These are phyloP conservation scores for Hucho hucho DNA, from an alignment of 2,113 vertebrate species.

Conservation along the genomic window DNA sequence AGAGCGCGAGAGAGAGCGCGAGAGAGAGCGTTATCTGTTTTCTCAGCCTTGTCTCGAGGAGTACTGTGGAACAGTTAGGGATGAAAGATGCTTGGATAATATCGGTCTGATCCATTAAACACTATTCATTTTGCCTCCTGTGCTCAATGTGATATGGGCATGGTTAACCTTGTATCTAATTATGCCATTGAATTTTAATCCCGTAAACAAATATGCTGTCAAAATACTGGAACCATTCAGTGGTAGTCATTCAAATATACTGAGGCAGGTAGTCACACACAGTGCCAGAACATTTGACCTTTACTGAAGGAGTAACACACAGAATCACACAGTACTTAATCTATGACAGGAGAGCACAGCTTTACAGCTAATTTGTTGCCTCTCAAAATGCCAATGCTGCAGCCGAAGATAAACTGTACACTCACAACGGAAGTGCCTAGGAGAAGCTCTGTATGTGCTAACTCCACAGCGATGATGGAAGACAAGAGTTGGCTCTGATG, in stretches of 20 bases:
- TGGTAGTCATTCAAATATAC: neutral
- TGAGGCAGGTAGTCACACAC: neutral
- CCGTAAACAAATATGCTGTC: slow-evolving; percentile 6
- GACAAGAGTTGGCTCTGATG: neutral
- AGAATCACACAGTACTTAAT: slow-evolving; percentile 27
- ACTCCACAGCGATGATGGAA: neutral
- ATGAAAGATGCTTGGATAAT: too few relatives aligned
- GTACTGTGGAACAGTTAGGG: too few relatives aligned
- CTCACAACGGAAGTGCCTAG: neutral
- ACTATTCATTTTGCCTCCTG: too few relatives aligned
- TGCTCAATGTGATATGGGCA: neutral
- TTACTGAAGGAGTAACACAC: slow-evolving; percentile 6
- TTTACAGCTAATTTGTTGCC: slow-evolving; percentile 28
- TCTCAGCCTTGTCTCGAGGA: too few relatives aligned
- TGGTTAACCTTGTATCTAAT: slow-evolving; percentile 28
- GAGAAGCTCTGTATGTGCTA: neutral
- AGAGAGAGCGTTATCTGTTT: too few relatives aligned
- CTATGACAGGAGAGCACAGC: slow-evolving; percentile 11
- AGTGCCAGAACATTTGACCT: slow-evolving; percentile 11
- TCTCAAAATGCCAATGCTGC: slow-evolving; percentile 27
- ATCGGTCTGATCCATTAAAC: too few relatives aligned
- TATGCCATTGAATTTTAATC: slow-evolving; percentile 26
- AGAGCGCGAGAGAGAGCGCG: too few relatives aligned
- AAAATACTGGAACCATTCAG: neutral
- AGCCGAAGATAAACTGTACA: neutral